These are phyloP conservation scores for Busseola fusca DNA, from an alignment of 2,888 invertebrate genomes.

Conservation along the genomic window DNA sequence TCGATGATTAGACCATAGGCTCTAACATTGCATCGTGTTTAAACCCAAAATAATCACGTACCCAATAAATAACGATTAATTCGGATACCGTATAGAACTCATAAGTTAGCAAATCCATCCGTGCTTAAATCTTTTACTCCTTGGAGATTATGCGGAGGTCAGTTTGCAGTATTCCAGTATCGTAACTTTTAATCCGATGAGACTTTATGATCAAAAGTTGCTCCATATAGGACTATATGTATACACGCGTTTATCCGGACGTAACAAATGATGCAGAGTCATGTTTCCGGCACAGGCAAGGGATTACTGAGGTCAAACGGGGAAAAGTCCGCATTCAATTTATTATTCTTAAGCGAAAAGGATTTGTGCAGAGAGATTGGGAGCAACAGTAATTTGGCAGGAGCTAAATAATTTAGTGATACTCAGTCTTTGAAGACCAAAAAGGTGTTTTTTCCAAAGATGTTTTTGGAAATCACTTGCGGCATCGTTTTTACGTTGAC, in stretches of 20 bases:
- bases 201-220: constrained; percentile 29
- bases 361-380: constrained; percentile 23
- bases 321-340: constrained; percentile 40
- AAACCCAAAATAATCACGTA: neutral
- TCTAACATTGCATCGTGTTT: neutral
- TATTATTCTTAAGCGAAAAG: constrained; percentile 45
- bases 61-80: neutral
- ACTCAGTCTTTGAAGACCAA: constrained; percentile 9
- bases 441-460: neutral
- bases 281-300: constrained; percentile 55
- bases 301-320: constrained; percentile 60
- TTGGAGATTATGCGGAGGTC: constrained; percentile 4
- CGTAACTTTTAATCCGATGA: constrained; percentile 15
- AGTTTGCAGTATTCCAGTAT: neutral
- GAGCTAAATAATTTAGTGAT: constrained; percentile 31
- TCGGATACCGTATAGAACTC: neutral
- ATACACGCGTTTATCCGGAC: constrained; percentile 52
- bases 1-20: neutral
- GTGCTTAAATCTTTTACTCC: constrained; percentile 11
- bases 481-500: neutral
- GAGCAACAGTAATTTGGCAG: constrained; percentile 14
- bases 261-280: constrained; percentile 49
- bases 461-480: neutral
- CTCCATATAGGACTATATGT: constrained; percentile 17
- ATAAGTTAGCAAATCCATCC: neutral